Base-by-base conservation (phyloP, 1,140 invertebrate genomes). In the Stegodyphus mimosarum region DNA sequence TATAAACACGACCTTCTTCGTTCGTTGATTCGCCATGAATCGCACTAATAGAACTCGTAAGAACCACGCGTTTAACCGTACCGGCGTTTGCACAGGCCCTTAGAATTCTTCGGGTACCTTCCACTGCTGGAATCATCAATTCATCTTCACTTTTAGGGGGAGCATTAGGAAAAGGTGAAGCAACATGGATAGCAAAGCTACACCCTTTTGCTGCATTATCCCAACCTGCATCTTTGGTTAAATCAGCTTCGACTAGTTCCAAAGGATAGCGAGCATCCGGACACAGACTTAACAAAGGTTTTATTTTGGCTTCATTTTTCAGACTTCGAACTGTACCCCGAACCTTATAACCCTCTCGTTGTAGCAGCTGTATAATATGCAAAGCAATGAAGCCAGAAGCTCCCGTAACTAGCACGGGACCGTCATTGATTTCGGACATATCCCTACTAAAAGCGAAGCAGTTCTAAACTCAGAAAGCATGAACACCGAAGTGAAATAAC, bases 31-130 rank as follows among this genome's bases (percentile, higher is more conserved):
- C 89, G 91, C 92, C 92, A 86, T 90, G 91, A 50, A 93, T 89
- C 52, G 93, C 91, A 49, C 90, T 91, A 83, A 91, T 90, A 13
- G 92, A 92, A 86, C 92, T 92, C 2, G 93, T 93, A 6, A 93
- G 86, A 11, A 93, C 92, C 7, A 93, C 91, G 86, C 92, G 89
- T 87, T 92, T 91, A 18, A 93, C 91, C 6, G 89, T 89, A 13
- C 89, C 89, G 15, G 89, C 88, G 48, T 89, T 88, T 0, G 89
- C 89, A 88, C 91, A 92, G 53, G 93, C 93, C 83, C 90, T 90
- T 2, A 93, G 88, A 15, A 93, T 92, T 76, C 89, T 90, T 71
- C 92, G 88, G 5, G 93, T 93, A 5, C 93, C 93, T 73, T 93
- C 91, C 6, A 93, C 91, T n/a, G 93, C 93, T 6, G 92, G 92